A percentile compares a stretch with the other conserved stretches of the same genome.
phyloP scores from a whole-genome alignment of 2,888 invertebrate genomes.

The Campopleginae sp. region DNA sequence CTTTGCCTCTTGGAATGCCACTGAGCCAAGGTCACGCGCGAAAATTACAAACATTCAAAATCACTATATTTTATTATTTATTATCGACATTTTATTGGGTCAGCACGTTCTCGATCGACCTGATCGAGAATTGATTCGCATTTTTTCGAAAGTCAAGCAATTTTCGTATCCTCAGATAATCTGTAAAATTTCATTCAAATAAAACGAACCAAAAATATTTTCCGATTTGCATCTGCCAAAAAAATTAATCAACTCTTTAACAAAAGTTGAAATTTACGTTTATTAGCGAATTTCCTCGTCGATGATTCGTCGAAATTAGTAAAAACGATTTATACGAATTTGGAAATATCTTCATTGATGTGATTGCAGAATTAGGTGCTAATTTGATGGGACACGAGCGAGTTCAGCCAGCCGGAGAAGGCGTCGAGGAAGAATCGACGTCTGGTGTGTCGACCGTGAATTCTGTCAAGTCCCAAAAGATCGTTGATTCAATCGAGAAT shows the following conservation, averaged over 20 bases:
- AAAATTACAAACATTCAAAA: neutral
- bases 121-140: no score
- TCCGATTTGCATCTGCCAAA: no score
- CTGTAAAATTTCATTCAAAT: no score
- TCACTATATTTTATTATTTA: neutral
- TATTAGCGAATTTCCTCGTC: neutral
- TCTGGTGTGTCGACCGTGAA: constrained; percentile 88
- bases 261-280: neutral
- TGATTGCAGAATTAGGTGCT: constrained; percentile 90
- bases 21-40: neutral
- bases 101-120: neutral
- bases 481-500: constrained; percentile 83
- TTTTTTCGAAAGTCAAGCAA: no score
- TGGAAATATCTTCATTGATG: constrained; percentile 16
- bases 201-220: no score
- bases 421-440: constrained; percentile 86
- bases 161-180: no score
- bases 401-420: constrained; percentile 82
- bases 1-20: neutral
- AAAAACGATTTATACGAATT: neutral
- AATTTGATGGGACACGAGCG: constrained; percentile 92
- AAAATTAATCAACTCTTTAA: no score
- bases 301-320: neutral
- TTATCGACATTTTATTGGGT: neutral
- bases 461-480: constrained; percentile 87